A percentile compares a stretch with the other conserved stretches of the same genome.
Conservation (phyloP, 2,113 vertebrate species). For the Callipepla squamata region DNA sequence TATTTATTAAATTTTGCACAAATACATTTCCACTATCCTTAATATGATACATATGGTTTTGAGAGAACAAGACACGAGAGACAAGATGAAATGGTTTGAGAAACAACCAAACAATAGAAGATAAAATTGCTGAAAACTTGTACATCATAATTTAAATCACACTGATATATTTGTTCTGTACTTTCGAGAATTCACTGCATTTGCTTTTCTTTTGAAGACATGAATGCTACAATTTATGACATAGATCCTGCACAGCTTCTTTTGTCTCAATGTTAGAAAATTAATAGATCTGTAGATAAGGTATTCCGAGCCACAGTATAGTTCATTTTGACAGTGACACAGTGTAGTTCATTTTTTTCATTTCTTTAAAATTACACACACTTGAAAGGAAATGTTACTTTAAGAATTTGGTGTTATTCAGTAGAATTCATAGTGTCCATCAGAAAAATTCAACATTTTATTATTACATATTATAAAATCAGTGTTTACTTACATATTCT, state of each 20-base stretch:
- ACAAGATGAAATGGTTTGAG: background rate
- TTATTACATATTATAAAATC: background rate
- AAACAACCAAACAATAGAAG: background rate
- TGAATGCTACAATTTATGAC: background rate
- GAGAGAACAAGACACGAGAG: background rate
- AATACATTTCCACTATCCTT: background rate
- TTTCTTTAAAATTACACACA: conserved; percentile 10
- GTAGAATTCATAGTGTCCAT: background rate
- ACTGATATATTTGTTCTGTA: background rate
- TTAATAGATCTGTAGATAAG: background rate
- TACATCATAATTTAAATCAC: background rate
- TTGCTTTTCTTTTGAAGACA: background rate
- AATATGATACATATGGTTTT: background rate
- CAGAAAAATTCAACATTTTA: background rate
- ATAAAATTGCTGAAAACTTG: background rate
- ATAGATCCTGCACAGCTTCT: background rate
- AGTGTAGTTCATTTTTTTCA: background rate
- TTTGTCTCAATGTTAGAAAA: background rate
- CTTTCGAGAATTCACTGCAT: background rate
- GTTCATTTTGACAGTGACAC: background rate
- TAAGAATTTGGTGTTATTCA: background rate
- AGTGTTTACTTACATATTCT: background rate
- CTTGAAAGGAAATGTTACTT: background rate
- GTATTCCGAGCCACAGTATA: background rate
- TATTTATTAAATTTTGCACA: background rate